Evolutionary conservation across 2,797 vertebrate species (phyloP).

Genomic region (Geotria australis): DNA sequence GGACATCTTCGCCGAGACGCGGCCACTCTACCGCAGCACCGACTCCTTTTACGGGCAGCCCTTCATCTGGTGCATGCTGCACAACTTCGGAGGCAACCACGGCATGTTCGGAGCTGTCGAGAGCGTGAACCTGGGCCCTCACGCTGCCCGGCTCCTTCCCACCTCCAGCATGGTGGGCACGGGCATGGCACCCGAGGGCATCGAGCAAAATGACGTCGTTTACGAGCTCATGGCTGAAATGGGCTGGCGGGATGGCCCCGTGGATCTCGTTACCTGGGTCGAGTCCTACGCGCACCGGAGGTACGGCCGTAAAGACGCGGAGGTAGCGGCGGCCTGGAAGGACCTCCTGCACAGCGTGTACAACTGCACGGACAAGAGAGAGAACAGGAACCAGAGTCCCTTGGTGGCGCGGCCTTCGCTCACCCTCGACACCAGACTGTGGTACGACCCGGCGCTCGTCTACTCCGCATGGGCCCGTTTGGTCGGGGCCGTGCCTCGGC

Average conservation of each 20-base stretch:
- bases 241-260: constrained; percentile 45
- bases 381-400: constrained; percentile 61
- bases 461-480: constrained; percentile 49
- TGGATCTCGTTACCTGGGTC: constrained; percentile 41
- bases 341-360: constrained; percentile 47
- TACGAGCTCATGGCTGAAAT: constrained; percentile 75
- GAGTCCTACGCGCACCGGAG: constrained; percentile 29
- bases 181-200: constrained; percentile 60
- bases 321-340: constrained; percentile 22
- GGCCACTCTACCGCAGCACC: constrained; percentile 33
- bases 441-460: constrained; percentile 35
- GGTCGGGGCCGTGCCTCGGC: constrained; percentile 10
- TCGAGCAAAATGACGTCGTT: constrained; percentile 59
- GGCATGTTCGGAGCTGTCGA: constrained; percentile 59
- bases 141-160: constrained; percentile 28
- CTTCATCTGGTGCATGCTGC: constrained; percentile 97
- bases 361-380: constrained; percentile 29
- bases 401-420: constrained; percentile 49
- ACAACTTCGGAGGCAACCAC: constrained; percentile 80
- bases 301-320: constrained; percentile 18
- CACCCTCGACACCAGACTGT: constrained; percentile 23
- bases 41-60: constrained; percentile 78
- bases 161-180: constrained; percentile 62
- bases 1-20: constrained; percentile 62
- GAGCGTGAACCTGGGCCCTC: constrained; percentile 38